A percentile compares a stretch with the other conserved stretches of the same genome.
Evolutionary conservation across 2,113 vertebrate genomes (phyloP).

Genomic region (Coracopsis vasa): DNA sequence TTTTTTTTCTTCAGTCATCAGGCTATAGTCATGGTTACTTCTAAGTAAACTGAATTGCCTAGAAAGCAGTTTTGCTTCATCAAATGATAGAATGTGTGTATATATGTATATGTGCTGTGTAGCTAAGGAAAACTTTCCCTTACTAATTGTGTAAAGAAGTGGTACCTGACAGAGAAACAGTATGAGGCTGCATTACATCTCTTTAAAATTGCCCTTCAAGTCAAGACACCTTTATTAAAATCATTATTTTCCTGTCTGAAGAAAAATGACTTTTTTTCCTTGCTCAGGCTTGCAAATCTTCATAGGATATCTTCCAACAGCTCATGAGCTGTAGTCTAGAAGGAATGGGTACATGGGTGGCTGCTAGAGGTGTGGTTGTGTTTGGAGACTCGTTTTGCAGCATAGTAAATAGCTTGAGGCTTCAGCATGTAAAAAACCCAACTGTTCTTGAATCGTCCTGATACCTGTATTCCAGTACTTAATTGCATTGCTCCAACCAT

Average conservation of each 20-base stretch:
- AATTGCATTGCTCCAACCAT: slow-evolving; percentile 28
- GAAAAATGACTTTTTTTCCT: neutral
- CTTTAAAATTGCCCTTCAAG: neutral
- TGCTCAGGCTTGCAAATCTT: slow-evolving; percentile 11
- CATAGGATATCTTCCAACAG: neutral
- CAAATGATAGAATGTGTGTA: neutral
- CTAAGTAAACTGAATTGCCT: neutral
- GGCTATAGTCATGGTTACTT: neutral
- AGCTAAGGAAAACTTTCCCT: neutral
- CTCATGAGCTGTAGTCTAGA: neutral
- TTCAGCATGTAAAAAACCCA: neutral
- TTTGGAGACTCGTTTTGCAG: slow-evolving; percentile 40
- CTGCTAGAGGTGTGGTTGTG: neutral
- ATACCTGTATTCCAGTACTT: slow-evolving; percentile 41
- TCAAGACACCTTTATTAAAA: neutral
- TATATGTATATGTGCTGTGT: neutral
- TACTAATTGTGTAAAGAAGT: neutral
- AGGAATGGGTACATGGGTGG: neutral
- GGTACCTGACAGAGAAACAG: neutral
- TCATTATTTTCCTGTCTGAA: neutral
- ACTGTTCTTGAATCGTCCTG: slow-evolving; percentile 47
- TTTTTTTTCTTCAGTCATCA: neutral
- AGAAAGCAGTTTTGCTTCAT: slow-evolving; percentile 12
- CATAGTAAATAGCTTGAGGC: slow-evolving; percentile 33
- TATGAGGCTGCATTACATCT: neutral